These are phyloP conservation scores for Apodemia mormo DNA, from an alignment of 2,888 invertebrate species.

Conservation along the genomic window DNA sequence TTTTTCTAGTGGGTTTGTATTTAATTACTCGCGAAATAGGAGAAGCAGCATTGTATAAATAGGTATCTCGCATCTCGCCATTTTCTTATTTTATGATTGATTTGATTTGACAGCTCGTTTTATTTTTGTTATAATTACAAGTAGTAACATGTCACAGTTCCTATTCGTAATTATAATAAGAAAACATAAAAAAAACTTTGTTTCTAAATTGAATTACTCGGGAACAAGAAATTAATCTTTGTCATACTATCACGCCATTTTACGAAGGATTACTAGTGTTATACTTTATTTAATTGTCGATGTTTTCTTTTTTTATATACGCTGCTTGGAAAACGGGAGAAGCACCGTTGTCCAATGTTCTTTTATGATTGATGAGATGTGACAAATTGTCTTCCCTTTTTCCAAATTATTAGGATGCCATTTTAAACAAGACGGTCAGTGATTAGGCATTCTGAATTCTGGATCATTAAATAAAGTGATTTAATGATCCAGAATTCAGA, in stretches of 20 bases:
- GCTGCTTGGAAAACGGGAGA: slow-evolving; percentile 31
- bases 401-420: not conserved
- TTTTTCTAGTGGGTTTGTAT: too few relatives aligned
- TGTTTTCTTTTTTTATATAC: not conserved
- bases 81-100: slow-evolving; percentile 12
- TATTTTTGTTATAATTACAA: not conserved
- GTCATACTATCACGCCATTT: slow-evolving; percentile 1
- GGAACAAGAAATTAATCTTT: slow-evolving; percentile 27
- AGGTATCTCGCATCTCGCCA: too few relatives aligned
- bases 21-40: too few relatives aligned
- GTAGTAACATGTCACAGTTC: too few relatives aligned
- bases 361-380: not conserved
- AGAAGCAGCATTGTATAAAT: too few relatives aligned
- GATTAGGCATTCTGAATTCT: too few relatives aligned
- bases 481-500: too few relatives aligned
- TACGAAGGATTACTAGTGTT: slow-evolving; percentile 11
- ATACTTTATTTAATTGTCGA: slow-evolving; percentile 4
- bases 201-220: not conserved
- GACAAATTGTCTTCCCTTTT: slow-evolving; percentile 9
- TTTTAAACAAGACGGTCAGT: too few relatives aligned
- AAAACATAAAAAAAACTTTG: too few relatives aligned
- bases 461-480: too few relatives aligned
- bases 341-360: not conserved
- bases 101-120: slow-evolving; percentile 14
- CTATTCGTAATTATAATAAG: too few relatives aligned